Conservation (phyloP, 2,888 invertebrate genomes). For the Salpingus planirostris region DNA sequence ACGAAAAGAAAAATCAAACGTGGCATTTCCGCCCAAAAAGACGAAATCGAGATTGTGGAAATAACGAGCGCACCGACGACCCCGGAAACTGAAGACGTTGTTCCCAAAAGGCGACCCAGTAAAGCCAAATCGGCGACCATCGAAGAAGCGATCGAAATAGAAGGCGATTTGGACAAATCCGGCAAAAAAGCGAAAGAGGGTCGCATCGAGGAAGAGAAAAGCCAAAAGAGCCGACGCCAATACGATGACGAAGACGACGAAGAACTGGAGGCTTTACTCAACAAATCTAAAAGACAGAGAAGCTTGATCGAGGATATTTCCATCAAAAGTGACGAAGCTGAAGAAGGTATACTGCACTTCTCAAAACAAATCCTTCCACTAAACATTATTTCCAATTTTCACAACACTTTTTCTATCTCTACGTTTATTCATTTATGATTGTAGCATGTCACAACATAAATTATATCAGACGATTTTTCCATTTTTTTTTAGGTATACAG, state of each 20-base stretch:
- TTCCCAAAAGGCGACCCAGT: slow-evolving; percentile 34
- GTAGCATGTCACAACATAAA: too few relatives aligned
- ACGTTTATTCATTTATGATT: not conserved
- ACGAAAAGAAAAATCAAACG: slow-evolving; percentile 3
- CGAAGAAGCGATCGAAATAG: slow-evolving; percentile 22
- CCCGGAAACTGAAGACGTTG: slow-evolving; percentile 34
- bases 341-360: slow-evolving; percentile 15
- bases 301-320: slow-evolving; percentile 62
- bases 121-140: slow-evolving; percentile 20
- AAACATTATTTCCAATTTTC: slow-evolving; percentile 3
- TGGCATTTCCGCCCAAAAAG: slow-evolving; percentile 17
- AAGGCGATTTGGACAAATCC: slow-evolving; percentile 11
- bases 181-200: slow-evolving; percentile 18
- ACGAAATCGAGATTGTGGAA: slow-evolving; percentile 18
- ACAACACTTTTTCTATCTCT: slow-evolving; percentile 3
- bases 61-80: slow-evolving; percentile 15
- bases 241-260: slow-evolving; percentile 50
- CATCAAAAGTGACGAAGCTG: slow-evolving; percentile 32
- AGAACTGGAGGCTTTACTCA: slow-evolving; percentile 54
- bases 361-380: slow-evolving; percentile 4
- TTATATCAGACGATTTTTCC: too few relatives aligned
- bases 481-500: too few relatives aligned
- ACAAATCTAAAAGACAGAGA: slow-evolving; percentile 58
- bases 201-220: slow-evolving; percentile 20
- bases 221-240: slow-evolving; percentile 30